Evolutionary conservation across 2,888 invertebrate genomes (phyloP), one percentile per base, ranked within the genome.

Genomic region (Tanaodytes sp.): DNA sequence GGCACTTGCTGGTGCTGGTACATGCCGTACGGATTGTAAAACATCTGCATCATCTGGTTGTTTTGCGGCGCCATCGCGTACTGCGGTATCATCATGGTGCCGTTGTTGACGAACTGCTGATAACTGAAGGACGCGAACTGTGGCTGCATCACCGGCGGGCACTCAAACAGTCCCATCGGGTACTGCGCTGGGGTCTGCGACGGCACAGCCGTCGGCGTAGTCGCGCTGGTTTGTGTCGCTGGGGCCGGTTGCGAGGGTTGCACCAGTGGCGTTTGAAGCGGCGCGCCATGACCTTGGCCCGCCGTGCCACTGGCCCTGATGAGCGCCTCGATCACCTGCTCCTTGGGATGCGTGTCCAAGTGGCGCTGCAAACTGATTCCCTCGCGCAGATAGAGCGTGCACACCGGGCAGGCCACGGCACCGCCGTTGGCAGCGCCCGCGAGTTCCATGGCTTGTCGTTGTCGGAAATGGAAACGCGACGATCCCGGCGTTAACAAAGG

Each of bases 311-410:
- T 86, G 55, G 87, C 87, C 70, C 86, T 85, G 71, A 89, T 87
- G 71, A 95, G 86, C 18, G 94, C 94, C 83, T 91, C 93, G 76
- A 94, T 94, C 49, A 95, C 93, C 86, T 93, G 93, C 77, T 94
- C 94, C 85, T 94, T 94, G 37, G 94, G 94, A 87, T 94, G 94
- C 19, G 93, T 94, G 81, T 93, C 91, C 84, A 95, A 87, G 84
- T 94, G 94, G 73, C 90, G 90, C 82, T 93, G 92, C 76, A 94
- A 86, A 65, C 91, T 90, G 87, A 94, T 94, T 61, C 94, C 94
- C 86, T 92, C 92, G 76, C 93, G 90, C 75, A 95, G 87, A 85
- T 90, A 94, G 71, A 94, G 87, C 33, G 94, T 94, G 86, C 94
- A 95, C 74, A 94, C 94, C 55, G 94, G 94, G 85, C 94, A 95